phyloP scores from a whole-genome alignment of 2,888 invertebrate species.

The Pollenia angustigena region DNA sequence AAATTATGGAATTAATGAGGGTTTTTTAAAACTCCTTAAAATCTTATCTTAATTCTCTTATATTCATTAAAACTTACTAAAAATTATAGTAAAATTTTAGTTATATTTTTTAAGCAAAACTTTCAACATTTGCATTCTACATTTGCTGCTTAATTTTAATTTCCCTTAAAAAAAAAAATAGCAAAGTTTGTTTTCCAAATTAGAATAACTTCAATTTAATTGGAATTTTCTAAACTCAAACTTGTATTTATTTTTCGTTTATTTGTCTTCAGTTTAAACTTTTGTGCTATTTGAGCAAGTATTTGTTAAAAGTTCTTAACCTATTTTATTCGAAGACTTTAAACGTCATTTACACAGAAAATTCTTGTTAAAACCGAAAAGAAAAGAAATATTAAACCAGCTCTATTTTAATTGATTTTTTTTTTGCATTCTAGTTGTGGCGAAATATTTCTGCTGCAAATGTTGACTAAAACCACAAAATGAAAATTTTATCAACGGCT shows the following conservation, averaged over 20 bases:
- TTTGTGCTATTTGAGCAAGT: slow-evolving; percentile 41
- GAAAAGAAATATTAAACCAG: slow-evolving; percentile 12
- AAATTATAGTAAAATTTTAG: too few relatives aligned
- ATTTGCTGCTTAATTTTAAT: too few relatives aligned
- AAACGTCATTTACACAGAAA: slow-evolving; percentile 20
- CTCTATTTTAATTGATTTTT: slow-evolving; percentile 69
- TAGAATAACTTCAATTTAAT: slow-evolving; percentile 55
- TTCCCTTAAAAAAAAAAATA: background rate
- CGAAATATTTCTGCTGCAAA: slow-evolving; percentile 30
- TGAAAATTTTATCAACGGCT: slow-evolving; percentile 58
- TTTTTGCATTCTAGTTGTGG: slow-evolving; percentile 6
- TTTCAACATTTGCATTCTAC: too few relatives aligned
- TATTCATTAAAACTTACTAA: too few relatives aligned
- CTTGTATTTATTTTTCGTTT: slow-evolving; percentile 21
- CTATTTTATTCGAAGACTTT: slow-evolving; percentile 23
- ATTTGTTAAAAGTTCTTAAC: slow-evolving; percentile 55
- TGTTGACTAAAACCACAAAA: slow-evolving; percentile 66
- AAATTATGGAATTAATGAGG: too few relatives aligned
- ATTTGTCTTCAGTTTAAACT: slow-evolving; percentile 1
- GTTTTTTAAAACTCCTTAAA: too few relatives aligned
- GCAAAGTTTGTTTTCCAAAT: slow-evolving; percentile 42
- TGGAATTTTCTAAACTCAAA: slow-evolving; percentile 46
- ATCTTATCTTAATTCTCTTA: too few relatives aligned
- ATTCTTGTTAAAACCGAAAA: slow-evolving; percentile 11
- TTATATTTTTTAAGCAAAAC: too few relatives aligned